Percentiles rank a stretch among this genome's conserved stretches.
These are phyloP conservation scores for Amorpha juglandis DNA, from an alignment of 2,888 invertebrate species.

Conservation along the genomic window DNA sequence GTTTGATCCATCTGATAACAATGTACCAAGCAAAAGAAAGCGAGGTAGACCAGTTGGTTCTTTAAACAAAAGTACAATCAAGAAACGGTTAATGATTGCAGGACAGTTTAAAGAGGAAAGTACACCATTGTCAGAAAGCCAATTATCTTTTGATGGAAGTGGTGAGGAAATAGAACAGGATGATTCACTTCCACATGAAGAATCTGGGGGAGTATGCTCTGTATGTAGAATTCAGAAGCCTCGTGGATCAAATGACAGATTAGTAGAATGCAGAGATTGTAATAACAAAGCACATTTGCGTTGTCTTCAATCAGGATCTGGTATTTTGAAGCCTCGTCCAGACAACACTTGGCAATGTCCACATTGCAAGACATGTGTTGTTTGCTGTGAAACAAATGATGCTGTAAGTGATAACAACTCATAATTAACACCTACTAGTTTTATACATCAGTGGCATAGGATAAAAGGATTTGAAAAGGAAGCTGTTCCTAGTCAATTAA, in stretches of 20 bases:
- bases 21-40: slow-evolving; percentile 88
- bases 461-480: no score
- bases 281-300: slow-evolving; percentile 89
- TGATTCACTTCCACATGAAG: slow-evolving; percentile 68
- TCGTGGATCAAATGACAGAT: slow-evolving; percentile 84
- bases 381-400: slow-evolving; percentile 91
- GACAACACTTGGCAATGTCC: slow-evolving; percentile 94
- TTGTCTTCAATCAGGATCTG: slow-evolving; percentile 88
- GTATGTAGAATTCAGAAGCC: slow-evolving; percentile 85
- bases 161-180: slow-evolving; percentile 75
- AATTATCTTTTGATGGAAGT: slow-evolving; percentile 72
- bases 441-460: no score
- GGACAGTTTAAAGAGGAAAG: slow-evolving; percentile 63
- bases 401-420: slow-evolving; percentile 84
- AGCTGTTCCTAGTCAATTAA: no score
- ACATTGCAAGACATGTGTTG: slow-evolving; percentile 93
- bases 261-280: slow-evolving; percentile 89
- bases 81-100: slow-evolving; percentile 73
- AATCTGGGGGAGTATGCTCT: slow-evolving; percentile 85
- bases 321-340: slow-evolving; percentile 85
- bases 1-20: slow-evolving; percentile 93
- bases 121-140: slow-evolving; percentile 68
- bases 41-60: slow-evolving; percentile 87
- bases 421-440: background rate
- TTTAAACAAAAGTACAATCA: slow-evolving; percentile 84